phyloP scores from a whole-genome alignment of 2,797 vertebrate genomes.

The Buceros bicornis region DNA sequence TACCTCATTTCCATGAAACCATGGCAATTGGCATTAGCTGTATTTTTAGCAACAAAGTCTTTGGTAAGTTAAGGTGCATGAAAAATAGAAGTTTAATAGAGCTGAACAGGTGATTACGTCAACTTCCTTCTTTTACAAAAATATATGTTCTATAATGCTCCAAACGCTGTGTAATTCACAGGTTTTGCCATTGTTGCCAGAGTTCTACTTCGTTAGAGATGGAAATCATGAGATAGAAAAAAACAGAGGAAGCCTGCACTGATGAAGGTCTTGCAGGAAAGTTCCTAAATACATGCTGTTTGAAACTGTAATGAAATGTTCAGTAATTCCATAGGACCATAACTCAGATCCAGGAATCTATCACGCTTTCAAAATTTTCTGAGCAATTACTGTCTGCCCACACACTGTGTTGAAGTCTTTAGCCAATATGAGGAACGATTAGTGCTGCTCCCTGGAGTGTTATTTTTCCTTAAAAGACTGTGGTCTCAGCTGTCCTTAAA shows the following conservation, averaged over 20 bases:
- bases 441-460: background rate
- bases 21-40: background rate
- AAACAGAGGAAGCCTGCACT: background rate
- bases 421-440: background rate
- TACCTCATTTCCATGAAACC: background rate
- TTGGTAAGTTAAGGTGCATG: background rate
- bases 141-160: background rate
- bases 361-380: background rate
- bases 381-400: background rate
- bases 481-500: background rate
- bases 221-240: background rate
- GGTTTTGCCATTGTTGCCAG: background rate
- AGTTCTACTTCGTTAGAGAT: background rate
- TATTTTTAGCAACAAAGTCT: background rate
- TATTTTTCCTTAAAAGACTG: background rate
- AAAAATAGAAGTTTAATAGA: conserved; percentile 27
- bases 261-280: background rate
- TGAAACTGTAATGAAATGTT: background rate
- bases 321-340: background rate
- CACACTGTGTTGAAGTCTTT: background rate
- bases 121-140: conserved; percentile 8
- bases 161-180: background rate
- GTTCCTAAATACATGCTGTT: background rate
- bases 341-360: background rate
- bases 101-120: background rate